A percentile compares a stretch with the other conserved stretches of the same genome.
phyloP scores from a whole-genome alignment of 1,140 invertebrate species.

The Probaryconus sp. region DNA sequence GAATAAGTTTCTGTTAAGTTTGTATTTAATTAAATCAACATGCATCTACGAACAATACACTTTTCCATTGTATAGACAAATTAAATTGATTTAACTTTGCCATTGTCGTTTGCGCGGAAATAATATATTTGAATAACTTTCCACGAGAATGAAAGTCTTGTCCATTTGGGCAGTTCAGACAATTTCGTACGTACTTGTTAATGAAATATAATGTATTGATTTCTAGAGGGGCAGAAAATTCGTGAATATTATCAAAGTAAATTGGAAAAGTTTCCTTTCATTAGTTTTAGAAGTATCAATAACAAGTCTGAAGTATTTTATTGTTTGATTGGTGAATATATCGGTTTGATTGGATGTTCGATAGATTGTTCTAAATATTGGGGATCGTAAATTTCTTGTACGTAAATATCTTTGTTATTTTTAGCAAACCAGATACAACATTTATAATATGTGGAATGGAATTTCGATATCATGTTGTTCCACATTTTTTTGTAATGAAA shows the following conservation, averaged over 20 bases:
- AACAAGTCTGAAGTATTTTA: constrained; percentile 5
- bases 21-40: constrained; percentile 41
- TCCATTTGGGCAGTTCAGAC: not conserved
- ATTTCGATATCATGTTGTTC: no score
- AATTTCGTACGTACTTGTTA: no score
- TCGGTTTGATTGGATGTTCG: constrained; percentile 11
- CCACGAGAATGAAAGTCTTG: constrained; percentile 3
- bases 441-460: constrained; percentile 34
- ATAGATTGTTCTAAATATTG: constrained; percentile 11
- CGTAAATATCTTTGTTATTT: constrained; percentile 35
- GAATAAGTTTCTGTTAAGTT: constrained; percentile 40
- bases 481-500: no score
- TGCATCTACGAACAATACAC: constrained; percentile 28
- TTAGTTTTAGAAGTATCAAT: not conserved
- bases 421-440: constrained; percentile 30
- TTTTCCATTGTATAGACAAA: constrained; percentile 27
- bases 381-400: constrained; percentile 14
- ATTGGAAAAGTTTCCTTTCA: constrained; percentile 4
- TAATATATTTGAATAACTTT: constrained; percentile 34
- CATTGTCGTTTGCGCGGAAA: constrained; percentile 29
- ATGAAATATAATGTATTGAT: not conserved
- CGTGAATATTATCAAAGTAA: constrained; percentile 2
- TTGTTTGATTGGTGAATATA: constrained; percentile 10
- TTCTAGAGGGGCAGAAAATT: constrained; percentile 9
- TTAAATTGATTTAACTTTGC: constrained; percentile 35